Conservation (phyloP, 2,797 vertebrate genomes). For the Catostomus latipinnis region DNA sequence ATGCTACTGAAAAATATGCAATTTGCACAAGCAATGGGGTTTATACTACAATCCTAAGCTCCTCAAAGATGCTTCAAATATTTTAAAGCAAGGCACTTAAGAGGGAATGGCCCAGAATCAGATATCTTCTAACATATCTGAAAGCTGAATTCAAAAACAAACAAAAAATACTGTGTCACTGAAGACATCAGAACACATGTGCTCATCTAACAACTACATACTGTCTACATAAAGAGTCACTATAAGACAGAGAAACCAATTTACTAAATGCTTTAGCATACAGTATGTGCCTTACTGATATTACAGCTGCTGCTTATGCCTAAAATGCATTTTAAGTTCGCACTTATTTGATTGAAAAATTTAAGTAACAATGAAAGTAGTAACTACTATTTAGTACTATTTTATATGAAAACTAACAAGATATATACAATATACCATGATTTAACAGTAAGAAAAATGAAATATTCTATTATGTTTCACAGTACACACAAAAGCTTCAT, state of each 20-base stretch:
- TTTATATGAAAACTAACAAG: conserved; percentile 80
- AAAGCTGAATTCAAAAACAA: conserved; percentile 75
- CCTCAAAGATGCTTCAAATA: conserved; percentile 63
- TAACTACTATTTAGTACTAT: conserved; percentile 74
- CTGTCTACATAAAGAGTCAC: conserved; percentile 67
- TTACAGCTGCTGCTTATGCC: conserved; percentile 85
- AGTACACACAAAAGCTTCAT: conserved; percentile 86
- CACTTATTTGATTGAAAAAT: conserved; percentile 87
- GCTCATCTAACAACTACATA: conserved; percentile 79
- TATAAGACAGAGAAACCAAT: conserved; percentile 74
- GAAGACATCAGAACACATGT: conserved; percentile 61
- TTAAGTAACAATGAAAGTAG: conserved; percentile 86
- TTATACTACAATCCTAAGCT: conserved; percentile 71
- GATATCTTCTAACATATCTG: conserved; percentile 75
- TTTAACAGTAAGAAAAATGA: conserved; percentile 83
- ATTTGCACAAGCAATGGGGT: conserved; percentile 65
- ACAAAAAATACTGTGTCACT: conserved; percentile 48
- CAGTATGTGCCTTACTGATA: conserved; percentile 84
- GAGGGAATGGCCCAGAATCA: conserved; percentile 78
- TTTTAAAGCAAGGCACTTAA: conserved; percentile 84
- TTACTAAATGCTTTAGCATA: conserved; percentile 78
- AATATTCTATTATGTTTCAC: conserved; percentile 87
- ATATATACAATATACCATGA: conserved; percentile 80
- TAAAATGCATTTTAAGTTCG: conserved; percentile 86
- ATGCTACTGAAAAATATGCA: conserved; percentile 55